Conservation (phyloP, 2,888 invertebrate genomes). For the Nasonia oneida region DNA sequence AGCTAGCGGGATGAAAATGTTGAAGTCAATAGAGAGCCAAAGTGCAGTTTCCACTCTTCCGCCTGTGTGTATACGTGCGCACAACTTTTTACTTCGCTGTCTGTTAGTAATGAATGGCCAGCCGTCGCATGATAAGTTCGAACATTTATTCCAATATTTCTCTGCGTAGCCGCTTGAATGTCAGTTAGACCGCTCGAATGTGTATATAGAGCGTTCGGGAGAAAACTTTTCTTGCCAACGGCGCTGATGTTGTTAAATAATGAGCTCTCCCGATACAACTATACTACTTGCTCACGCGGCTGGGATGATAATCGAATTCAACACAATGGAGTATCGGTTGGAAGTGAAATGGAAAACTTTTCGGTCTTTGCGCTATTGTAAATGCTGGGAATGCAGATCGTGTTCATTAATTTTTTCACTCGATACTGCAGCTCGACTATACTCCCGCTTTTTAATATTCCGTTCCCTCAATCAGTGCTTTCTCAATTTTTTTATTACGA, state of each 20-base stretch:
- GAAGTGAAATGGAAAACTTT: background rate
- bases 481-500: no score
- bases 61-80: background rate
- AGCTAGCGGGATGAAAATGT: background rate
- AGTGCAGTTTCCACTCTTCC: slow-evolving; percentile 12
- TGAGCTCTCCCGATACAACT: background rate
- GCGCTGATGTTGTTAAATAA: background rate
- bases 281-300: no score
- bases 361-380: background rate
- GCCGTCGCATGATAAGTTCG: background rate
- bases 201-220: background rate
- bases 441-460: no score
- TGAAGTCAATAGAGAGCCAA: slow-evolving; percentile 6
- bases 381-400: no score
- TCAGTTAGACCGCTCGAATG: background rate
- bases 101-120: slow-evolving; percentile 23
- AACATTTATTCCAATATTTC: slow-evolving; percentile 23
- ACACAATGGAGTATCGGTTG: no score
- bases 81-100: background rate
- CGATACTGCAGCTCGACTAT: no score
- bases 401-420: no score
- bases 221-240: background rate
- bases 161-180: background rate
- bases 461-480: no score
- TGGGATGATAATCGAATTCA: background rate